Percentiles rank a stretch among this genome's conserved stretches.
Conservation (phyloP, 2,888 invertebrate species). For the Rhimphoctona megacephalus region DNA sequence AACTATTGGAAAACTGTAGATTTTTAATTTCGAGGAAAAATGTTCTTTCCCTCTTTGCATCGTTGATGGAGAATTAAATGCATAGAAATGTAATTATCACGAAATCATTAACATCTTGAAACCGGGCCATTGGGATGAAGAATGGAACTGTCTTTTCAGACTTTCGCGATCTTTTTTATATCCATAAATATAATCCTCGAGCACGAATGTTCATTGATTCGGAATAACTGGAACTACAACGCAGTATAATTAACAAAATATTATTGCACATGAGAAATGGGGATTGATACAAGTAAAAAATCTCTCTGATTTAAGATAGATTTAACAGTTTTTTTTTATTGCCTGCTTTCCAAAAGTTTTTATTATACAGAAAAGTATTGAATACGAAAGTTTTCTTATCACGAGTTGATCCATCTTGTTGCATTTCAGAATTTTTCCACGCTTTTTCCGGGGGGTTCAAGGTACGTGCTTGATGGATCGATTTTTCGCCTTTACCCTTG, state of each 20-base stretch:
- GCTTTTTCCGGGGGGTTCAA: background rate
- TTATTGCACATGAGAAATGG: background rate
- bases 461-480: constrained; percentile 19
- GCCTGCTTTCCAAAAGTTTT: background rate
- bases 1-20: background rate
- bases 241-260: background rate
- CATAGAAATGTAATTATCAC: too few relatives aligned
- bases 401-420: too few relatives aligned
- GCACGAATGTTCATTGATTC: background rate
- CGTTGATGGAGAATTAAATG: too few relatives aligned
- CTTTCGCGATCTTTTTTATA: too few relatives aligned
- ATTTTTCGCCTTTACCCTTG: constrained; percentile 10
- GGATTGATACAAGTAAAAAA: background rate
- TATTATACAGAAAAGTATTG: background rate
- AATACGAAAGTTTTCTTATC: constrained; percentile 1
- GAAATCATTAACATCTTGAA: too few relatives aligned
- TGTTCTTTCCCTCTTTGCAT: too few relatives aligned
- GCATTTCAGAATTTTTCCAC: background rate
- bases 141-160: background rate
- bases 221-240: background rate
- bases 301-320: background rate
- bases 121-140: too few relatives aligned
- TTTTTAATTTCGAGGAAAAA: background rate
- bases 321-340: background rate
- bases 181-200: background rate